phyloP scores from a whole-genome alignment of 2,113 vertebrate genomes.

The Gymnocephalus cernua region DNA sequence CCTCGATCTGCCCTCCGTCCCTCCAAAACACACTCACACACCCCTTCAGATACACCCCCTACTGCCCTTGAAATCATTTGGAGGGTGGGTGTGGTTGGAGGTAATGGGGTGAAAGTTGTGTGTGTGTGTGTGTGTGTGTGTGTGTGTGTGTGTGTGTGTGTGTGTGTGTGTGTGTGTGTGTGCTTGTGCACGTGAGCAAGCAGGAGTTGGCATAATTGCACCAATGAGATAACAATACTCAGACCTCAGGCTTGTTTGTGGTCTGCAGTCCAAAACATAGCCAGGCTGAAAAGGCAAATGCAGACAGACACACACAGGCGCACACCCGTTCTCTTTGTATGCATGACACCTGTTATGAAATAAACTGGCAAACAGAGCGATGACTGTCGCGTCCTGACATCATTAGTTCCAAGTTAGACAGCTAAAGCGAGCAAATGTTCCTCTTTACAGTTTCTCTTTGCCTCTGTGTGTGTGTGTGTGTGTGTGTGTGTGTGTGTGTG shows the following conservation, averaged over 20 bases:
- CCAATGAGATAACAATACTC: conserved; percentile 86
- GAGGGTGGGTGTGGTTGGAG: conserved; percentile 51
- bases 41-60: conserved; percentile 35
- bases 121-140: conserved; percentile 29
- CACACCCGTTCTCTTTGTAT: conserved; percentile 69
- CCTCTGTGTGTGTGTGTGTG: neutral
- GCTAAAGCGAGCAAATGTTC: conserved; percentile 67
- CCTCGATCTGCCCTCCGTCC: conserved; percentile 29
- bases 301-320: conserved; percentile 20
- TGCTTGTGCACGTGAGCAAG: conserved; percentile 32
- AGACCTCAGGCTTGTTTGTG: conserved; percentile 80
- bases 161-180: neutral
- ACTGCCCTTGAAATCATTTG: conserved; percentile 66
- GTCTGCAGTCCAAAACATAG: conserved; percentile 73
- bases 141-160: neutral
- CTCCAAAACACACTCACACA: conserved; percentile 43
- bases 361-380: conserved; percentile 56
- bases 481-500: neutral
- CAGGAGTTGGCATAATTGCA: conserved; percentile 74
- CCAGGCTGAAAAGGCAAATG: conserved; percentile 55
- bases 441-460: conserved; percentile 9
- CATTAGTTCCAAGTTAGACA: conserved; percentile 60
- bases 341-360: conserved; percentile 73
- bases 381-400: conserved; percentile 55
- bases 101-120: conserved; percentile 66